Evolutionary conservation across 2,797 vertebrate genomes (phyloP).

Genomic region (Geotrypetes seraphini): DNA sequence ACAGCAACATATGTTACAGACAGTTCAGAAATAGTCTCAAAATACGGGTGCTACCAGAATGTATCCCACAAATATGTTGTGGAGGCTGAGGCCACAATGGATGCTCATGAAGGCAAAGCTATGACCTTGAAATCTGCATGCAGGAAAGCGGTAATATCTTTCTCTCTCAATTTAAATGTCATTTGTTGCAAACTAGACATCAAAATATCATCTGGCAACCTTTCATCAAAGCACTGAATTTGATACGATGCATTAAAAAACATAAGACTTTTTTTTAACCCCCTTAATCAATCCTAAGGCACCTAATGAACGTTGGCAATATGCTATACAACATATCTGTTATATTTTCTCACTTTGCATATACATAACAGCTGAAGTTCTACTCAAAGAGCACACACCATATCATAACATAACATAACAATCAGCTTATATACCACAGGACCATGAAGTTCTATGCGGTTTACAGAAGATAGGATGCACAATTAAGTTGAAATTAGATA

Average conservation of each 20-base stretch:
- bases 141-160: neutral
- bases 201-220: neutral
- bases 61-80: too few relatives aligned
- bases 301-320: conserved; percentile 28
- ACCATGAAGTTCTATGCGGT: too few relatives aligned
- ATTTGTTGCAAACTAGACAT: conserved; percentile 3
- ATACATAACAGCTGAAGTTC: conserved; percentile 14
- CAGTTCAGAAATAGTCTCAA: too few relatives aligned
- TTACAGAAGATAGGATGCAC: too few relatives aligned
- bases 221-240: conserved; percentile 14
- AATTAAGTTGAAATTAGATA: too few relatives aligned
- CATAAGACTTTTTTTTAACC: conserved; percentile 11
- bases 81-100: too few relatives aligned
- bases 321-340: conserved; percentile 20
- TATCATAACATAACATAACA: too few relatives aligned
- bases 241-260: conserved; percentile 19
- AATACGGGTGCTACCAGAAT: too few relatives aligned
- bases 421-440: too few relatives aligned
- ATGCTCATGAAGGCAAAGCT: neutral
- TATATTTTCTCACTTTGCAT: conserved; percentile 12
- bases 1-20: too few relatives aligned
- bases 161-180: conserved; percentile 12
- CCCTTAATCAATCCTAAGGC: conserved; percentile 20
- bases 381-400: conserved; percentile 1
- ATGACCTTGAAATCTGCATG: neutral